Percentiles rank a stretch among this genome's conserved stretches.
Evolutionary conservation across 37 sponge, comb jelly and placozoan genomes (phyloP).

Genomic region (Spongia lamella): DNA sequence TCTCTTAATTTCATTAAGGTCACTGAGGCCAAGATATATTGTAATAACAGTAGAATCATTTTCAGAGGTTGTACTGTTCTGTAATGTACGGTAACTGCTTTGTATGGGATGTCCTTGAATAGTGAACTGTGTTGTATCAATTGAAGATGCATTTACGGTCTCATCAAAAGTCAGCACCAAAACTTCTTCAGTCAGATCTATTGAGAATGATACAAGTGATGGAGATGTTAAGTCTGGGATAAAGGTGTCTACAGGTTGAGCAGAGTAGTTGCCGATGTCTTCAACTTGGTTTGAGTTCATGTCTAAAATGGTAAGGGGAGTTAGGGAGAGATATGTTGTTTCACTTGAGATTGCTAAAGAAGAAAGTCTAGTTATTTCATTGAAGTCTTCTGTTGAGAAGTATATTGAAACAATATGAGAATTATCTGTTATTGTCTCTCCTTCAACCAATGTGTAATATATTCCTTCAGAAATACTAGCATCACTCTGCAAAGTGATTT

Average conservation of each 20-base stretch:
- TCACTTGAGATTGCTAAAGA: conserved; percentile 41
- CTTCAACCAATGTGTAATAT: conserved; percentile 39
- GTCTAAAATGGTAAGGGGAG: conserved; percentile 41
- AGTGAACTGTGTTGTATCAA: conserved; percentile 55
- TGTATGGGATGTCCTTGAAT: conserved; percentile 47
- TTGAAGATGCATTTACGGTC: conserved; percentile 76
- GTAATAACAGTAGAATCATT: conserved; percentile 52
- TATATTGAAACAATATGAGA: conserved; percentile 62
- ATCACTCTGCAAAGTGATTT: conserved; percentile 53
- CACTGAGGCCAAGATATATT: conserved; percentile 63
- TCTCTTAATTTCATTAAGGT: conserved; percentile 81
- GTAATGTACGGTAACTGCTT: conserved; percentile 28
- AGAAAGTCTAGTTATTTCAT: conserved; percentile 57
- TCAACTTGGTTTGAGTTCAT: conserved; percentile 72
- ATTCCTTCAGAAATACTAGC: conserved; percentile 24
- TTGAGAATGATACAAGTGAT: conserved; percentile 51
- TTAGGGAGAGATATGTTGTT: conserved; percentile 68
- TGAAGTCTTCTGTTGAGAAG: conserved; percentile 50
- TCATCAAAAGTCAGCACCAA: conserved; percentile 78
- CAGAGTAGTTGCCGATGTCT: conserved; percentile 15
- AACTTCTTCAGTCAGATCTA: conserved; percentile 71
- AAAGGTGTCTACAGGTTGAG: conserved; percentile 2
- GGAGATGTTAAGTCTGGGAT: conserved; percentile 61
- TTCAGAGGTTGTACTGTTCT: conserved; percentile 48
- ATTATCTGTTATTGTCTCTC: conserved; percentile 36